A percentile compares a stretch with the other conserved stretches of the same genome.
Conservation (phyloP, 1,140 invertebrate species). For the Nymphalis io region DNA sequence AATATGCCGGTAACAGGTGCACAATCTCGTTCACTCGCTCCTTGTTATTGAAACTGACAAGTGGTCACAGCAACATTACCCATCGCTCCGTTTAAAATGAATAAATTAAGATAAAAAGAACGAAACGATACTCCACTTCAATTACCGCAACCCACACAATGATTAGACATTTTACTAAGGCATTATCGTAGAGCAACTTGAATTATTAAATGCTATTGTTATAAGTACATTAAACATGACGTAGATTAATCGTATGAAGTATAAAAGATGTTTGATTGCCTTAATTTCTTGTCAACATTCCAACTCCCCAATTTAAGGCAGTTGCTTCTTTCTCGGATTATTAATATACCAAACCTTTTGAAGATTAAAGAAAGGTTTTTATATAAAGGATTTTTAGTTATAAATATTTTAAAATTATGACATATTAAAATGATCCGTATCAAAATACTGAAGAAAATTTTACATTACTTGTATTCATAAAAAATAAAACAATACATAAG, state of each 20-base stretch:
- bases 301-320: constrained; percentile 37
- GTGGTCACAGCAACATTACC: constrained; percentile 74
- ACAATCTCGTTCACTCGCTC: constrained; percentile 49
- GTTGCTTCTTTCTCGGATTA: not conserved
- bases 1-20: constrained; percentile 52
- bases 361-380: not conserved
- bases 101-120: constrained; percentile 78
- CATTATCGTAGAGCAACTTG: constrained; percentile 47
- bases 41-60: constrained; percentile 73
- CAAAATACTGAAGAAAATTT: not conserved
- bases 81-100: constrained; percentile 62
- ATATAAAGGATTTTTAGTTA: not conserved
- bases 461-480: not conserved
- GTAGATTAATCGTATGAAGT: constrained; percentile 60
- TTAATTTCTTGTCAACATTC: constrained; percentile 70
- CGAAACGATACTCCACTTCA: constrained; percentile 67
- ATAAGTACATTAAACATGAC: constrained; percentile 72
- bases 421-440: too few relatives aligned
- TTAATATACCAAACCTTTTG: constrained; percentile 3
- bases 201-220: constrained; percentile 75
- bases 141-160: constrained; percentile 75
- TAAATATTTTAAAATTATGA: too few relatives aligned
- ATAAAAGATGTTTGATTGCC: constrained; percentile 64
- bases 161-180: constrained; percentile 68
- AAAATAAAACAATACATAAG: not conserved